Evolutionary conservation across 1,140 invertebrate genomes (phyloP), one percentile per base, ranked within the genome.

Genomic region (Elysia chlorotica): DNA sequence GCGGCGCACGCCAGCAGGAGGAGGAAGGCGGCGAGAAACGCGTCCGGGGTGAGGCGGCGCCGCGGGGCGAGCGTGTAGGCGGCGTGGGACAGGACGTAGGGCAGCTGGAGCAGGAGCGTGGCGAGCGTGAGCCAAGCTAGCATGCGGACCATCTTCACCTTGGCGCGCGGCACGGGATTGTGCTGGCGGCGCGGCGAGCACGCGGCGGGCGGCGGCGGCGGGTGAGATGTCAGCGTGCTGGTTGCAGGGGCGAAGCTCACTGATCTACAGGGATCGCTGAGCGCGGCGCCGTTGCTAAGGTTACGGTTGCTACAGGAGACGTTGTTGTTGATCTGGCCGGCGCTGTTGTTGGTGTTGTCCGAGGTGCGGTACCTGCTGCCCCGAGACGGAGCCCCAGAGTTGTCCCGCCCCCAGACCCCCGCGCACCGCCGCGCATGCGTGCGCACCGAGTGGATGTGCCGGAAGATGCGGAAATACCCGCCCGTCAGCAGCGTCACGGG

Each of bases 141-240:
- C 79, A 83, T 82, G 65, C 80, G 81, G 2, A 84, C 76, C 76
- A 83, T 82, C 71, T 84, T 83, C 3, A 81, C 81, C 66, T 85
- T 85, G 30, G 77, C 75, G 31, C 84, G 63, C 3, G 84, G 82
- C 19, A 85, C 81, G 14, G 76, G 76, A 57, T 82, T 84, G 56
- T 54, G 76, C 17, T 79, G 79, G 53, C 81, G 62, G 65, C 80
- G n/a, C n/a, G n/a, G n/a, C n/a, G n/a, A n/a, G n/a, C n/a, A n/a
- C n/a, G n/a, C n/a, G n/a, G n/a, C n/a, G n/a, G n/a, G n/a, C n/a
- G n/a, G n/a, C n/a, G n/a, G n/a, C n/a, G n/a, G n/a, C n/a, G n/a
- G n/a, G n/a, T n/a, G n/a, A n/a, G n/a, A n/a, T n/a, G n/a, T n/a
- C n/a, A n/a, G n/a, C n/a, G n/a, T n/a, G n/a, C n/a, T n/a, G n/a